phyloP scores from a whole-genome alignment of 53 echinoderm and acorn worm species.

The Astropecten irregularis region DNA sequence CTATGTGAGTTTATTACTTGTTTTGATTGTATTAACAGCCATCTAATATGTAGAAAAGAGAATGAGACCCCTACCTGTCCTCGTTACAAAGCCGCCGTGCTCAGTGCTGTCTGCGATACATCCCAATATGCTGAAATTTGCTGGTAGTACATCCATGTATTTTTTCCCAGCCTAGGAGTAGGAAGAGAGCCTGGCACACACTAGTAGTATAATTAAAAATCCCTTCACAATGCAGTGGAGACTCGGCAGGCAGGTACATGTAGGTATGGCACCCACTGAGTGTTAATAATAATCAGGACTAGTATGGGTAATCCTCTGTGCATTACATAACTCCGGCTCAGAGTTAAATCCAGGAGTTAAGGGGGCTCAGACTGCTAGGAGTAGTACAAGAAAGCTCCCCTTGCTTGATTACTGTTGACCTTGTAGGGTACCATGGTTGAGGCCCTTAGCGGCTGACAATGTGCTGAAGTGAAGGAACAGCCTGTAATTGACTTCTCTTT shows the following conservation, averaged over 20 bases:
- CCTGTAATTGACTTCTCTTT: too few species aligned
- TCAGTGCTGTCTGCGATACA: slow-evolving; percentile 23
- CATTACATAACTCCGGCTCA: not conserved
- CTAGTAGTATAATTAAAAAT: not conserved
- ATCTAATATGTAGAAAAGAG: too few species aligned
- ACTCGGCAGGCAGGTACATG: too few species aligned
- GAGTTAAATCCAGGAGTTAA: too few species aligned
- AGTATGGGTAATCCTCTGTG: not conserved
- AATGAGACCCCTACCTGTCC: slow-evolving; percentile 13
- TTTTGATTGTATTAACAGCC: too few species aligned
- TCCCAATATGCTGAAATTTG: slow-evolving; percentile 48
- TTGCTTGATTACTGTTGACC: slow-evolving; percentile 6
- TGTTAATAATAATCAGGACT: not conserved
- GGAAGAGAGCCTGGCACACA: not conserved
- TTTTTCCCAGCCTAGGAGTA: not conserved
- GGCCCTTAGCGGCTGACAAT: not conserved
- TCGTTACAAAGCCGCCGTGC: slow-evolving; percentile 35
- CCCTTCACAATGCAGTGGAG: not conserved
- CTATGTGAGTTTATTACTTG: too few species aligned
- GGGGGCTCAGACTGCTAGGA: too few species aligned
- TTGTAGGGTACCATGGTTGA: not conserved
- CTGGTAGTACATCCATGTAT: slow-evolving; percentile 56
- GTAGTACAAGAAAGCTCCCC: too few species aligned
- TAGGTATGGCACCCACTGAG: not conserved
- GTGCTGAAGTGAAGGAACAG: too few species aligned